Conservation (phyloP, 2,888 invertebrate genomes). For the Lochmaea crataegi region DNA sequence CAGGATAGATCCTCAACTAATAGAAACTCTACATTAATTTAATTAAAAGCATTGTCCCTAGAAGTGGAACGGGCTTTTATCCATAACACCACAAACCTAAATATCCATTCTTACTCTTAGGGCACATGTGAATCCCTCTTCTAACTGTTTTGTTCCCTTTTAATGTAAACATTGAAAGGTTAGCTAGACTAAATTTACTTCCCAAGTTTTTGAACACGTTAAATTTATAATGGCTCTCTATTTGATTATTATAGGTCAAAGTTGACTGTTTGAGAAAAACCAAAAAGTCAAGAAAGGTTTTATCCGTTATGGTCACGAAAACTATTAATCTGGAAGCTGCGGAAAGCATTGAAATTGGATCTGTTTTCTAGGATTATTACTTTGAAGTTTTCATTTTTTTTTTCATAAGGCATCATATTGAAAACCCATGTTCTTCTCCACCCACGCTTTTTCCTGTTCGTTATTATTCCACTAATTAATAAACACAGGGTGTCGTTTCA, state of each 20-base stretch:
- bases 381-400: no score
- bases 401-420: no score
- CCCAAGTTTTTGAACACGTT: background rate
- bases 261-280: background rate
- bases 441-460: no score
- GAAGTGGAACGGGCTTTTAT: background rate
- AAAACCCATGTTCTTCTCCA: no score
- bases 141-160: background rate
- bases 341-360: no score
- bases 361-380: no score
- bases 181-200: background rate
- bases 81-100: background rate
- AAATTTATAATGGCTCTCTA: background rate
- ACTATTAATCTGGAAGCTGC: no score
- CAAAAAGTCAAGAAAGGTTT: no score
- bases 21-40: background rate
- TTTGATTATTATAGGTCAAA: background rate
- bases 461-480: no score
- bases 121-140: background rate
- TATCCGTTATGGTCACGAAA: no score
- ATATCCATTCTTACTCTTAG: background rate
- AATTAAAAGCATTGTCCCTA: background rate
- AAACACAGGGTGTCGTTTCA: no score
- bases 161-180: conserved; percentile 8
- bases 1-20: background rate